Conservation (phyloP, 92 coral and sea anemone genomes). For the Parazoanthus darwini region DNA sequence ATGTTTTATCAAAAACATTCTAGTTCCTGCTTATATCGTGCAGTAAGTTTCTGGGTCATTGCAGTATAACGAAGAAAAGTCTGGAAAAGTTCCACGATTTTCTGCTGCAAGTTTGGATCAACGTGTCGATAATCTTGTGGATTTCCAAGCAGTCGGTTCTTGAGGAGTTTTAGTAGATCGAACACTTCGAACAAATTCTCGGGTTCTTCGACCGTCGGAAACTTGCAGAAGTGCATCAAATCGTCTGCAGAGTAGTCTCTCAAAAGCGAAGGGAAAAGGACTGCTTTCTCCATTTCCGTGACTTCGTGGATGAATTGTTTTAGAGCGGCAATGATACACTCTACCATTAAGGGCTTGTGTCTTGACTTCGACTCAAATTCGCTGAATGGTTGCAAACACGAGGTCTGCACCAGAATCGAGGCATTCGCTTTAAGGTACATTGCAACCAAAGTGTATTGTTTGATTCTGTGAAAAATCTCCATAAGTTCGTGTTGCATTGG, state of each 20-base stretch:
- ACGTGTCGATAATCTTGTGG: conserved; percentile 50
- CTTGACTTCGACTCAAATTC: conserved; percentile 57
- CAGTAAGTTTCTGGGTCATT: conserved; percentile 63
- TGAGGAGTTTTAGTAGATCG: conserved; percentile 59
- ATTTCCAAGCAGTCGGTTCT: conserved; percentile 64
- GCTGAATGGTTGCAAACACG: conserved; percentile 64
- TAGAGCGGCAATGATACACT: conserved; percentile 57
- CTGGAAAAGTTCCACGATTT: conserved; percentile 55
- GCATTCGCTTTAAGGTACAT: conserved; percentile 58
- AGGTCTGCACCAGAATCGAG: conserved; percentile 46
- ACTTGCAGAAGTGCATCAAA: conserved; percentile 37
- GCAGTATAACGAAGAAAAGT: conserved; percentile 57
- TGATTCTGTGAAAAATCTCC: conserved; percentile 65
- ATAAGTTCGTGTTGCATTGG: conserved; percentile 61
- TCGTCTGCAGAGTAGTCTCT: conserved; percentile 60
- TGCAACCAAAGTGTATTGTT: conserved; percentile 68
- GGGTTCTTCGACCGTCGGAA: conserved; percentile 21
- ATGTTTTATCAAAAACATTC: conserved; percentile 55
- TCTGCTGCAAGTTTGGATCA: conserved; percentile 67
- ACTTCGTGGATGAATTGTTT: conserved; percentile 70
- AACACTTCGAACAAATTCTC: conserved; percentile 70
- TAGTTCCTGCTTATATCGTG: conserved; percentile 75
- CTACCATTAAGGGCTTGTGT: conserved; percentile 25
- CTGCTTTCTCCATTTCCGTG: conserved; percentile 79
- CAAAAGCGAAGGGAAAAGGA: conserved; percentile 74